These are phyloP conservation scores for Anoplolepis gracilipes DNA, from an alignment of 1,140 invertebrate genomes.

Conservation along the genomic window DNA sequence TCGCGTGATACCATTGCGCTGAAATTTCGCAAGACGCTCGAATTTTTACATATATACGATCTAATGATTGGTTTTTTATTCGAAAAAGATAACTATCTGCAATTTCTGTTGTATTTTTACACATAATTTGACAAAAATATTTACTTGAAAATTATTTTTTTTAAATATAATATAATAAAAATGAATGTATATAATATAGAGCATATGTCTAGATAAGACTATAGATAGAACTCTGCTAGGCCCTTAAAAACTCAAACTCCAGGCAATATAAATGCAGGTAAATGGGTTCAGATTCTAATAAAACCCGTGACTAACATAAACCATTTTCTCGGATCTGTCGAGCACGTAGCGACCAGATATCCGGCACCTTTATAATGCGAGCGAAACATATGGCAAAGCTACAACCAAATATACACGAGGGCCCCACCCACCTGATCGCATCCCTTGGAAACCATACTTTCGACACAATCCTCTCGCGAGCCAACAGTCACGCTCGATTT, in stretches of 20 bases:
- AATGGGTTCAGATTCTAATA: conserved; percentile 10
- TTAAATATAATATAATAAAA: too few relatives aligned
- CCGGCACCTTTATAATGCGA: conserved; percentile 24
- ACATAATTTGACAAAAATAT: background rate
- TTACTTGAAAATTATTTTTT: too few relatives aligned
- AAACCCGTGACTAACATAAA: conserved; percentile 43
- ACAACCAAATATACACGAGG: background rate
- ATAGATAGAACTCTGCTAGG: background rate
- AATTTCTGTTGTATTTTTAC: background rate
- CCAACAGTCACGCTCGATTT: conserved; percentile 45
- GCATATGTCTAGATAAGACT: background rate
- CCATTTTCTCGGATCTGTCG: conserved; percentile 37
- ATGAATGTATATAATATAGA: too few relatives aligned
- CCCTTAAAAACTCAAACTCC: background rate
- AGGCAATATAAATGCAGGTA: background rate
- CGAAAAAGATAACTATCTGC: background rate
- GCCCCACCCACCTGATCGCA: conserved; percentile 36
- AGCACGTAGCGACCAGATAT: conserved; percentile 29
- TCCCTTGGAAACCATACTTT: conserved; percentile 48
- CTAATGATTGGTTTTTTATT: background rate
- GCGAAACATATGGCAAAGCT: conserved; percentile 46
- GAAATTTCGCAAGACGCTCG: conserved; percentile 40
- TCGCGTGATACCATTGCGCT: background rate
- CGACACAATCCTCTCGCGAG: conserved; percentile 43
- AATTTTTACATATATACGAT: background rate